These are phyloP conservation scores for Ichneumoninae sp. DNA, from an alignment of 2,888 invertebrate species.

Conservation along the genomic window DNA sequence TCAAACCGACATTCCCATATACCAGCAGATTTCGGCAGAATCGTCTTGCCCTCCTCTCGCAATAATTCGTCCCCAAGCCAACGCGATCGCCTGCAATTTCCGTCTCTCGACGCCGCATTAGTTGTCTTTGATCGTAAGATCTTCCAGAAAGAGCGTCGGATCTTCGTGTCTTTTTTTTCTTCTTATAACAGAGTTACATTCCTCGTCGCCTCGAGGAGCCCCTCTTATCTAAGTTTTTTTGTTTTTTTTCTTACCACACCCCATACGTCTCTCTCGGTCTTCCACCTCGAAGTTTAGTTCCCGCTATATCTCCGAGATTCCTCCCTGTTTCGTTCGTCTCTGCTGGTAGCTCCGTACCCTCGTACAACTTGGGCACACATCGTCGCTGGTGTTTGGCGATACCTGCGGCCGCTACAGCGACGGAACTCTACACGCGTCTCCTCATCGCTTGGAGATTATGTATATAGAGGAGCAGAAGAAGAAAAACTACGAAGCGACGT, in stretches of 20 bases:
- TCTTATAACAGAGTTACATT: conserved; percentile 51
- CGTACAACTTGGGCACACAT: conserved; percentile 24
- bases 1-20: conserved; percentile 32
- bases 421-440: background rate
- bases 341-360: conserved; percentile 9
- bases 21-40: conserved; percentile 40
- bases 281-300: conserved; percentile 52
- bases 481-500: background rate
- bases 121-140: conserved; percentile 34
- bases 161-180: conserved; percentile 57
- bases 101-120: conserved; percentile 21
- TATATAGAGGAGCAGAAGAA: background rate
- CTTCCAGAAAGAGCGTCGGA: conserved; percentile 10
- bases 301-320: conserved; percentile 49
- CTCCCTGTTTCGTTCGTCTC: conserved; percentile 26
- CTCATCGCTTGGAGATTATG: conserved; percentile 8
- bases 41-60: conserved; percentile 49
- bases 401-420: background rate
- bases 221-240: conserved; percentile 71
- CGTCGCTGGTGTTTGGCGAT: conserved; percentile 24
- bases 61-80: conserved; percentile 54
- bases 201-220: conserved; percentile 61
- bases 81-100: conserved; percentile 41
- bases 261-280: conserved; percentile 56
- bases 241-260: conserved; percentile 32